Conservation (phyloP, 2,797 vertebrate species). For the Rhinogobio ventralis region DNA sequence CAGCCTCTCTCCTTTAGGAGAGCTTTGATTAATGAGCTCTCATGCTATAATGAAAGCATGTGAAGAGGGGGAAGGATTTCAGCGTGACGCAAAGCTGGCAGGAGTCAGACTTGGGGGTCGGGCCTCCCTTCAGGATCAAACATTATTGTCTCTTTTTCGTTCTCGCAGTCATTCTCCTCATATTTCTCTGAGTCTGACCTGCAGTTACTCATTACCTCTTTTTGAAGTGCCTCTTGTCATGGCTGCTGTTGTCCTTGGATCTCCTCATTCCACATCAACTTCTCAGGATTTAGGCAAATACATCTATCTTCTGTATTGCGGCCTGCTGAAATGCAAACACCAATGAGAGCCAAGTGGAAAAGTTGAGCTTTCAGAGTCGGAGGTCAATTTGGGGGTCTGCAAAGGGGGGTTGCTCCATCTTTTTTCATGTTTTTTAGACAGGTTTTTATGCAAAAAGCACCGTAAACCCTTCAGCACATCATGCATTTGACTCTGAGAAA, state of each 20-base stretch:
- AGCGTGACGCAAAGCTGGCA: conserved; percentile 63
- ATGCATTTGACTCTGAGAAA: neutral
- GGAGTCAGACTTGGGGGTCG: conserved; percentile 43
- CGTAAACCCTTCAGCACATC: neutral
- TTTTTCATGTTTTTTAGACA: conserved; percentile 2
- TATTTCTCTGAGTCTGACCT: conserved; percentile 72
- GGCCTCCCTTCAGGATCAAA: conserved; percentile 46
- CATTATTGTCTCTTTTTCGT: conserved; percentile 29
- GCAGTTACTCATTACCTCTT: conserved; percentile 73
- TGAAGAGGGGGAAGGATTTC: conserved; percentile 68
- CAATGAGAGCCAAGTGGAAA: conserved; percentile 42
- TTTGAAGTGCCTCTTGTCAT: conserved; percentile 64
- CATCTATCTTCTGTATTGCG: conserved; percentile 53
- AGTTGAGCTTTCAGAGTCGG: conserved; percentile 37
- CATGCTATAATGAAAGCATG: conserved; percentile 71
- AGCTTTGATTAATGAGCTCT: conserved; percentile 76
- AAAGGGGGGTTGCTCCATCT: neutral
- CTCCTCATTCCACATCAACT: conserved; percentile 70
- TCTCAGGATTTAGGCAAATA: conserved; percentile 69
- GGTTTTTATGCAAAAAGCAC: neutral
- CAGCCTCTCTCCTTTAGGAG: conserved; percentile 50
- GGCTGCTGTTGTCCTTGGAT: conserved; percentile 68
- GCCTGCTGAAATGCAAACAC: conserved; percentile 57
- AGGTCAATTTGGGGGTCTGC: conserved; percentile 31
- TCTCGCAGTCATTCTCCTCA: conserved; percentile 32